A percentile compares a stretch with the other conserved stretches of the same genome.
phyloP scores from a whole-genome alignment of 2,113 vertebrate genomes.

The Nesogale talazaci region DNA sequence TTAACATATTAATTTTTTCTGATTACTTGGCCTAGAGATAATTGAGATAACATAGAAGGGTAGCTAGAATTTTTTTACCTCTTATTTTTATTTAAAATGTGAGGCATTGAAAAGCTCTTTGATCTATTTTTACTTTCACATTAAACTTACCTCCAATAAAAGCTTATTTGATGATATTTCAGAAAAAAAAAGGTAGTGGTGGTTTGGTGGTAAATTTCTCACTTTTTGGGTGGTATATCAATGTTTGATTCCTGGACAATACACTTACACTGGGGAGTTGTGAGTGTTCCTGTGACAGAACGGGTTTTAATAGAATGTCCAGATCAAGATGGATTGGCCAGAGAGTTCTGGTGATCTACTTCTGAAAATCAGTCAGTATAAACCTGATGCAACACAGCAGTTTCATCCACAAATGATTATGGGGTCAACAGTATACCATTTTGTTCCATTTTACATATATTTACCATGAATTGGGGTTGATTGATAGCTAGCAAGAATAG shows the following conservation, averaged over 20 bases:
- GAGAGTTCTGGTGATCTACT: background rate
- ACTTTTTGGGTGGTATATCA: background rate
- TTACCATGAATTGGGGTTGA: background rate
- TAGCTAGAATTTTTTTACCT: background rate
- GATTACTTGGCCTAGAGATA: background rate
- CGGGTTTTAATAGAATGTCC: background rate
- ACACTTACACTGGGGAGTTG: background rate
- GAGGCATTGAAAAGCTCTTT: background rate
- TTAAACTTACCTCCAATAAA: background rate
- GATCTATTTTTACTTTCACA: background rate
- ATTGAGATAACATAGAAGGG: background rate
- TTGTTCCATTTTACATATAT: background rate
- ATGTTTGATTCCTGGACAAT: background rate
- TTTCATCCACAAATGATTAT: background rate
- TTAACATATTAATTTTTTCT: slow-evolving; percentile 22
- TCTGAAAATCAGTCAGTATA: background rate
- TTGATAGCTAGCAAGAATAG: background rate
- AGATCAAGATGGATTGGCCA: background rate
- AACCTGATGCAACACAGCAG: background rate
- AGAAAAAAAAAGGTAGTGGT: background rate
- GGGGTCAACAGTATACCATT: background rate
- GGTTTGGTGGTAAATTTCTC: background rate
- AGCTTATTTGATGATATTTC: background rate
- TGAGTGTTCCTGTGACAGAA: background rate
- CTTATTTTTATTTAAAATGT: slow-evolving; percentile 38